phyloP scores from a whole-genome alignment of 1,140 invertebrate genomes.

The Delia radicum region DNA sequence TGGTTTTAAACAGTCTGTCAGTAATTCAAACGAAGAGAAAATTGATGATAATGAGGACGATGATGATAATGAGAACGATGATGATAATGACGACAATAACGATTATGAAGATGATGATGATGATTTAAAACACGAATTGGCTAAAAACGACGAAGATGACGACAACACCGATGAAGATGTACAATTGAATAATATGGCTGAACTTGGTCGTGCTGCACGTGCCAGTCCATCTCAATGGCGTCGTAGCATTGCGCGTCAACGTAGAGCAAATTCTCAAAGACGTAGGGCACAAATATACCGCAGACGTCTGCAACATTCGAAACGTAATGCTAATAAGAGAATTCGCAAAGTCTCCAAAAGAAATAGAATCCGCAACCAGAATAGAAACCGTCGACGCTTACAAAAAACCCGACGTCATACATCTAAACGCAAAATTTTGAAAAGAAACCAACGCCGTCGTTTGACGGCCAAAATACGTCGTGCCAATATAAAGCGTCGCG shows the following conservation, averaged over 20 bases:
- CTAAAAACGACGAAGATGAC: not conserved
- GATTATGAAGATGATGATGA: conserved; percentile 22
- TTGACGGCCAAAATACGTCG: not conserved
- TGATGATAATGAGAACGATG: not conserved
- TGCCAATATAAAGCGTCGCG: not conserved
- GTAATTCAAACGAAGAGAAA: no score
- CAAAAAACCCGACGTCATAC: not conserved
- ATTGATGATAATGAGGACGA: no score
- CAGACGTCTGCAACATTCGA: conserved; percentile 31
- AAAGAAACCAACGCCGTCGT: not conserved
- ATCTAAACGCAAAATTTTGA: not conserved
- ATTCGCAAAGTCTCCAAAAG: conserved; percentile 27
- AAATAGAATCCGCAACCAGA: not conserved
- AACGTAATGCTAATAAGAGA: not conserved
- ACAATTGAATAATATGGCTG: not conserved
- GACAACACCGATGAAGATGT: not conserved
- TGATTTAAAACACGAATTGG: no score
- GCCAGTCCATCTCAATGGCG: not conserved
- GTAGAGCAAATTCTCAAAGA: not conserved
- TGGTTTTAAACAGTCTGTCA: no score
- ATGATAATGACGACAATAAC: not conserved
- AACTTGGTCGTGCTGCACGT: not conserved
- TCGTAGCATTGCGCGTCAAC: conserved; percentile 29
- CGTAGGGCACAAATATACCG: no score
- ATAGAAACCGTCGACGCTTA: no score